Conservation (phyloP, 2,797 vertebrate species). For the Crotalus adamanteus region DNA sequence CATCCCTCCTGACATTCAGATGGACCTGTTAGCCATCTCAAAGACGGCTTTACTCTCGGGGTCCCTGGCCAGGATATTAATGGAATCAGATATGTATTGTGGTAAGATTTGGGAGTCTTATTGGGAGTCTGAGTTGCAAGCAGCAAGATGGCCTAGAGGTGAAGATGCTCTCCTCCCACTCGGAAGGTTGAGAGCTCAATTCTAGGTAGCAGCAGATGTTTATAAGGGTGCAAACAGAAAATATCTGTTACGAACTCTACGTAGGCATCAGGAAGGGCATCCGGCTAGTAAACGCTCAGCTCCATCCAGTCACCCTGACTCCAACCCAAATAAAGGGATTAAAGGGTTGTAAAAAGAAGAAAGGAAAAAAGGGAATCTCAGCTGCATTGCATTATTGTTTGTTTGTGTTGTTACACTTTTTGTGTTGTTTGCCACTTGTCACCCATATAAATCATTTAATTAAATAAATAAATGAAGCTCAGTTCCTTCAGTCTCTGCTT, state of each 20-base stretch:
- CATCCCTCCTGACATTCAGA: neutral
- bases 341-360: neutral
- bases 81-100: neutral
- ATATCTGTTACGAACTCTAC: neutral
- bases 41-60: neutral
- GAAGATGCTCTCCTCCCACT: neutral
- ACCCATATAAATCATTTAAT: neutral
- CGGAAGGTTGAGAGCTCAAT: neutral
- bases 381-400: neutral
- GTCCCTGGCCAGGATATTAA: neutral
- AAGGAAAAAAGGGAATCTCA: neutral
- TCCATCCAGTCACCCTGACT: neutral
- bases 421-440: neutral
- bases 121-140: neutral
- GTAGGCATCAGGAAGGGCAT: neutral
- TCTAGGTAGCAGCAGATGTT: neutral
- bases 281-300: neutral
- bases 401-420: neutral
- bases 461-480: neutral
- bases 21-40: neutral
- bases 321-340: neutral
- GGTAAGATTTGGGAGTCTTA: neutral
- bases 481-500: neutral
- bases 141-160: neutral
- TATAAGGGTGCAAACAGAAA: neutral